phyloP scores from a whole-genome alignment of 2,797 vertebrate genomes.

The Sciurus vulgaris region DNA sequence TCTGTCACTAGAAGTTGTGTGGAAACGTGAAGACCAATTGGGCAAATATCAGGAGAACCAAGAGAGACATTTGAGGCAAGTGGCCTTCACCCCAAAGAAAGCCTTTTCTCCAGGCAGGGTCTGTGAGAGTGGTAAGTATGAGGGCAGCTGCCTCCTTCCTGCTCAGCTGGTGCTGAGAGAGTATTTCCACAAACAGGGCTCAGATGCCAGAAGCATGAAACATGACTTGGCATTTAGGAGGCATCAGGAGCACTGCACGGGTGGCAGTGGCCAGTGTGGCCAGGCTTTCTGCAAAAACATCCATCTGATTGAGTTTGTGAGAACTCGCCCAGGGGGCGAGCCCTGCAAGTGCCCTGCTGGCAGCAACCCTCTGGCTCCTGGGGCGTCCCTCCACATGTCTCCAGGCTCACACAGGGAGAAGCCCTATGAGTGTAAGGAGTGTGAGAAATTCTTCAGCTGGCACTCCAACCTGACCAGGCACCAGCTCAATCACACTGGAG shows the following conservation, averaged over 20 bases:
- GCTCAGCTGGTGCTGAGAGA: slow-evolving; percentile 66
- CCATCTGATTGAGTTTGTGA: slow-evolving; percentile 67
- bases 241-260: slow-evolving; percentile 53
- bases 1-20: slow-evolving; percentile 73
- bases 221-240: slow-evolving; percentile 35
- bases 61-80: slow-evolving; percentile 73
- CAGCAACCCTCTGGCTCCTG: slow-evolving; percentile 9
- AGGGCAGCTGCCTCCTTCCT: slow-evolving; percentile 67
- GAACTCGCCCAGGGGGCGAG: slow-evolving; percentile 50
- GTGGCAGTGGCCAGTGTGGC: slow-evolving; percentile 50
- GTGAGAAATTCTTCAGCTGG: slow-evolving; percentile 82
- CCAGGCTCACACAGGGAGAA: slow-evolving; percentile 65
- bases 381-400: slow-evolving; percentile 20
- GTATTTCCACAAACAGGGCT: slow-evolving; percentile 70
- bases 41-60: slow-evolving; percentile 55
- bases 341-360: slow-evolving; percentile 49
- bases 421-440: slow-evolving; percentile 80
- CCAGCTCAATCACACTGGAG: slow-evolving; percentile 88
- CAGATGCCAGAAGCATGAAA: slow-evolving; percentile 60
- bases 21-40: slow-evolving; percentile 59
- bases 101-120: slow-evolving; percentile 48
- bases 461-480: slow-evolving; percentile 85
- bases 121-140: slow-evolving; percentile 35
- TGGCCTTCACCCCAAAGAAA: slow-evolving; percentile 71
- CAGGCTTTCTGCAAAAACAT: slow-evolving; percentile 70